phyloP scores from a whole-genome alignment of 2,113 vertebrate genomes.

The Pachyramphus minor region DNA sequence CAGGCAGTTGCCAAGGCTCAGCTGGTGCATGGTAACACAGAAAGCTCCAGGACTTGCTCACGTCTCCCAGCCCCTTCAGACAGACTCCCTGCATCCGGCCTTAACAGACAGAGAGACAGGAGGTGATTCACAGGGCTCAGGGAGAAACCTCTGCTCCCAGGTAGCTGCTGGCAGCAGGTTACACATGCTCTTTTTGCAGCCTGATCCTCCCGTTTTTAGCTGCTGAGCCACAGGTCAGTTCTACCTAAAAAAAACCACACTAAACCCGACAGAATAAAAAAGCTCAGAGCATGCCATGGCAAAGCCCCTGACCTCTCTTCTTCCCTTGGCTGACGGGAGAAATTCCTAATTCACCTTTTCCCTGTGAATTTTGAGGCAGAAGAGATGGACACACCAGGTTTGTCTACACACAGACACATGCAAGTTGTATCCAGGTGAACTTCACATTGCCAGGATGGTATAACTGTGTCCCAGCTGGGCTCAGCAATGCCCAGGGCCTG shows the following conservation, averaged over 20 bases:
- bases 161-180: neutral
- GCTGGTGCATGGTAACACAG: neutral
- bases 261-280: neutral
- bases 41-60: neutral
- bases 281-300: neutral
- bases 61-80: neutral
- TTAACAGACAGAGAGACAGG: neutral
- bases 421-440: neutral
- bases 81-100: neutral
- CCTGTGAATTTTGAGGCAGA: neutral
- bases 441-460: fast-evolving
- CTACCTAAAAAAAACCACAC: neutral
- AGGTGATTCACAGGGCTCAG: neutral
- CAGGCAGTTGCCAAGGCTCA: slow-evolving; percentile 19
- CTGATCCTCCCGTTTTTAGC: neutral
- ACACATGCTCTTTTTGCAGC: neutral
- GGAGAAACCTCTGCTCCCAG: neutral
- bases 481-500: neutral
- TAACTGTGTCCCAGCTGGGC: neutral
- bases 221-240: neutral
- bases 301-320: neutral
- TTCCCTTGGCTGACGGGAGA: neutral
- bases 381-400: neutral
- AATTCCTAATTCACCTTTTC: neutral
- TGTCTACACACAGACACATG: fast-evolving